Evolutionary conservation across 2,888 invertebrate species (phyloP).

Genomic region (Machimus atricapillus): DNA sequence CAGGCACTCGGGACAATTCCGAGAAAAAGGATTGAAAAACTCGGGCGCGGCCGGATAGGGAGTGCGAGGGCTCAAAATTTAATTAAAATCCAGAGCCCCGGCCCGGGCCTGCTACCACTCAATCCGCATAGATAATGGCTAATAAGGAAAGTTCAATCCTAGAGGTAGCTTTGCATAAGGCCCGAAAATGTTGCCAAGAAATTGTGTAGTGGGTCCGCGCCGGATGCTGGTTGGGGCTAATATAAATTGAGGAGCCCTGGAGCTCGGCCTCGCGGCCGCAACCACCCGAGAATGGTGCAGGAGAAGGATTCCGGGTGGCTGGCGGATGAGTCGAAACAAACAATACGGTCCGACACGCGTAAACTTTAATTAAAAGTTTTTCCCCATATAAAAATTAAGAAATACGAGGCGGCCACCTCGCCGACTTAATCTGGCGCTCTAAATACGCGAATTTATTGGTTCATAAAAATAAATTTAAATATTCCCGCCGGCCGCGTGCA

Average conservation of each 20-base stretch:
- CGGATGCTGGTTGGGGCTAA: background rate
- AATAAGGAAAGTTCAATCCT: slow-evolving; percentile 38
- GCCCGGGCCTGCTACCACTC: slow-evolving; percentile 34
- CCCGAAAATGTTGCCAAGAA: slow-evolving; percentile 22
- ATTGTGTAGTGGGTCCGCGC: slow-evolving; percentile 19
- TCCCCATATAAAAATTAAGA: slow-evolving; percentile 47
- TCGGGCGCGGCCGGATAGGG: background rate
- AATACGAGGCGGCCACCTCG: slow-evolving; percentile 42
- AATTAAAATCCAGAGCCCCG: slow-evolving; percentile 25
- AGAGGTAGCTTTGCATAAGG: slow-evolving; percentile 41
- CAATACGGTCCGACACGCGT: slow-evolving; percentile 40
- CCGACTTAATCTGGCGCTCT: slow-evolving; percentile 49
- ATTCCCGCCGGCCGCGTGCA: slow-evolving; percentile 49
- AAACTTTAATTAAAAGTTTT: slow-evolving; percentile 48
- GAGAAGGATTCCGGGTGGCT: slow-evolving; percentile 2
- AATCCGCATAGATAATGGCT: slow-evolving; percentile 41
- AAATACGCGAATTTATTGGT: slow-evolving; percentile 58
- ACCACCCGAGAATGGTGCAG: background rate
- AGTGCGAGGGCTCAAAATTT: slow-evolving; percentile 30
- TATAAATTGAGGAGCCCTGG: slow-evolving; percentile 11
- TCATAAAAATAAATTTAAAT: slow-evolving; percentile 57
- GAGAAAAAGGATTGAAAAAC: slow-evolving; percentile 29
- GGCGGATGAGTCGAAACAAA: slow-evolving; percentile 8
- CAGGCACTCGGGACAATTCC: background rate
- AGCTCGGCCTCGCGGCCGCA: background rate